Evolutionary conservation across 2,888 invertebrate genomes (phyloP).

Genomic region (Apamea anceps): DNA sequence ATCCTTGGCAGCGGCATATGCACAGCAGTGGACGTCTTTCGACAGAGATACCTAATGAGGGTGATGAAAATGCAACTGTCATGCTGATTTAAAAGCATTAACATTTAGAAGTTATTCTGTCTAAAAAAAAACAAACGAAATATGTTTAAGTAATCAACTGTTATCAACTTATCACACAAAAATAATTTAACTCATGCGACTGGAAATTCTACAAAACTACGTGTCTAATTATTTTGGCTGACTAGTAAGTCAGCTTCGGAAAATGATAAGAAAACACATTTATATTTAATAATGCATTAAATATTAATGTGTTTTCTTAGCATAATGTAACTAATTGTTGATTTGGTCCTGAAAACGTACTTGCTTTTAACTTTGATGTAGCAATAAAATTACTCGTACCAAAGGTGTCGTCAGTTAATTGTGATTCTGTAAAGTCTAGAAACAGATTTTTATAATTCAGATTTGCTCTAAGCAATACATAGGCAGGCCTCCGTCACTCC

Average conservation of each 20-base stretch:
- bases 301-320: not conserved
- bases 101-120: not conserved
- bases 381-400: not conserved
- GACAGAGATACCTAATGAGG: not conserved
- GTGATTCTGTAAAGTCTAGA: not conserved
- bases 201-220: not conserved
- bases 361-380: not conserved
- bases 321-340: constrained; percentile 3
- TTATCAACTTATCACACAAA: constrained; percentile 14
- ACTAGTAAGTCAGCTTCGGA: not conserved
- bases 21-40: not conserved
- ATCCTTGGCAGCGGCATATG: not conserved
- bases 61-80: not conserved
- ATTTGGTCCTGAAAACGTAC: not conserved
- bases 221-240: constrained; percentile 11
- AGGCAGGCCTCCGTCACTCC: too few species aligned
- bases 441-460: not conserved
- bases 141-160: not conserved
- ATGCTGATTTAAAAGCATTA: not conserved
- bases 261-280: too few species aligned
- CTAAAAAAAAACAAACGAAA: constrained; percentile 1
- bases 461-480: not conserved
- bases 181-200: not conserved
- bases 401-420: not conserved
- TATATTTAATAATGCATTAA: too few species aligned